Conservation (phyloP, 2,888 invertebrate genomes). For the Blastobasis lacticolella region DNA sequence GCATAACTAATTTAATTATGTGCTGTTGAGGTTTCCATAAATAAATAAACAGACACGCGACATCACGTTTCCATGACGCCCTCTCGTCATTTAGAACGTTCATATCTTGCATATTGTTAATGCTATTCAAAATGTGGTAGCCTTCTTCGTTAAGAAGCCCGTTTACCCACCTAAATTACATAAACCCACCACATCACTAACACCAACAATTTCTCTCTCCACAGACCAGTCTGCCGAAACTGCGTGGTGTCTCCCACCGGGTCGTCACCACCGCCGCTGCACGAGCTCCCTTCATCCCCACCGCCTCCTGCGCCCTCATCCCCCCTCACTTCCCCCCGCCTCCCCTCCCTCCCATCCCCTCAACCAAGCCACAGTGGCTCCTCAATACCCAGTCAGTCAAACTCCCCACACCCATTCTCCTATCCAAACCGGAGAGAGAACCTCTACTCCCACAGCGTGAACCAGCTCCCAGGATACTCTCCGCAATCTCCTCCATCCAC, state of each 20-base stretch:
- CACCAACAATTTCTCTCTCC: slow-evolving; percentile 23
- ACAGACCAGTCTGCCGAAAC: slow-evolving; percentile 88
- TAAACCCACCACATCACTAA: neutral
- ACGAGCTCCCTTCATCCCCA: slow-evolving; percentile 49
- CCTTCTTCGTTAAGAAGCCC: no score
- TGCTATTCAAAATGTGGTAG: no score
- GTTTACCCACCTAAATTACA: no score
- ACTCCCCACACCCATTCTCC: slow-evolving; percentile 58
- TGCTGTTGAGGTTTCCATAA: no score
- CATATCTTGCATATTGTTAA: no score
- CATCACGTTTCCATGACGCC: no score
- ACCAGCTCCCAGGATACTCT: slow-evolving; percentile 48
- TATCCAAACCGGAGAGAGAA: slow-evolving; percentile 54
- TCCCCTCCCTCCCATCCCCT: slow-evolving; percentile 51
- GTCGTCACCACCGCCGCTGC: slow-evolving; percentile 57
- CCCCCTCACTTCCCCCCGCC: slow-evolving; percentile 46
- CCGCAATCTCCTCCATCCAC: slow-evolving; percentile 61
- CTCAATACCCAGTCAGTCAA: slow-evolving; percentile 51
- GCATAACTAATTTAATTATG: no score
- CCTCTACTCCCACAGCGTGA: slow-evolving; percentile 35
- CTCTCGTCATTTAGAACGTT: no score
- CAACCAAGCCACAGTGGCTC: slow-evolving; percentile 59
- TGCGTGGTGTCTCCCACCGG: slow-evolving; percentile 78
- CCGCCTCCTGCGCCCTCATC: slow-evolving; percentile 58
- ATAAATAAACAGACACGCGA: no score